Conservation (phyloP, 2,113 vertebrate genomes). For the Catagonus wagneri region DNA sequence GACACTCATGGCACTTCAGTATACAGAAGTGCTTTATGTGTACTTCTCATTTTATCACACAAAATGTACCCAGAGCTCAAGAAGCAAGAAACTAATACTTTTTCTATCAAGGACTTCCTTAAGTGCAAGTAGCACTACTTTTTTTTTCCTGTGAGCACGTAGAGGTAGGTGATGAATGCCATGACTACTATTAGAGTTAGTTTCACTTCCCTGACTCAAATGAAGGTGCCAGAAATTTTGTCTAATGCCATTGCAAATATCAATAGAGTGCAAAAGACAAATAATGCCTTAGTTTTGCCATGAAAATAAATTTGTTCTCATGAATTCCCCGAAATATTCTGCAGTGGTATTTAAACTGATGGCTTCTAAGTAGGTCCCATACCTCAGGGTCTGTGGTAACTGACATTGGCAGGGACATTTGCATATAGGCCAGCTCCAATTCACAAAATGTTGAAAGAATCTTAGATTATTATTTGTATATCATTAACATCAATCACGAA, state of each 20-base stretch:
- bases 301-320: background rate
- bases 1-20: background rate
- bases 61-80: background rate
- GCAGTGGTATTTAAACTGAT: background rate
- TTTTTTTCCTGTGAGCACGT: background rate
- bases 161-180: background rate
- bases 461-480: conserved; percentile 2
- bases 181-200: background rate
- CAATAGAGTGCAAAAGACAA: background rate
- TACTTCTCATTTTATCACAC: background rate
- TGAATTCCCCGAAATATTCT: background rate
- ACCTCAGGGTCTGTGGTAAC: background rate
- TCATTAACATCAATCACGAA: conserved; percentile 8
- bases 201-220: background rate
- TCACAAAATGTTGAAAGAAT: background rate
- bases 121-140: background rate
- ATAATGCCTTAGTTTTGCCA: conserved; percentile 1
- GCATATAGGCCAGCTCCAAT: background rate
- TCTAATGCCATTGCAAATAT: background rate
- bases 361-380: background rate
- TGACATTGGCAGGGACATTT: background rate
- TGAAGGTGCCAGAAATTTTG: background rate
- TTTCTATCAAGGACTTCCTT: background rate
- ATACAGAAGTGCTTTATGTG: background rate
- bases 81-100: background rate